Conservation (phyloP, 2,113 vertebrate genomes). For the Myotis lucifugus region DNA sequence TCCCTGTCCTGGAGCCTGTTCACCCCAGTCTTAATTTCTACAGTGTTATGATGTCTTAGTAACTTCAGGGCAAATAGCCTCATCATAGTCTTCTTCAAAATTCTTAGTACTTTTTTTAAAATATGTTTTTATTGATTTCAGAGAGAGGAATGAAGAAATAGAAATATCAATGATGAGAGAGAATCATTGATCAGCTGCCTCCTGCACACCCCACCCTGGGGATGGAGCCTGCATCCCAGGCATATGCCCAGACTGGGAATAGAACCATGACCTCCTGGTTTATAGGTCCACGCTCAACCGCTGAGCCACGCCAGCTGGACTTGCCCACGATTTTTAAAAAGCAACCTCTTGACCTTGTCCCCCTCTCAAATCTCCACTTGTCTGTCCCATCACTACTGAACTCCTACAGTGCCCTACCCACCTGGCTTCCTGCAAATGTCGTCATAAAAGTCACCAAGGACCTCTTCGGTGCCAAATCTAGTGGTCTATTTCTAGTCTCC, state of each 20-base stretch:
- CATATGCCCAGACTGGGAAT: neutral
- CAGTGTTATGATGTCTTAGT: neutral
- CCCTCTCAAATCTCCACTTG: neutral
- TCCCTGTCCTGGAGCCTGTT: neutral
- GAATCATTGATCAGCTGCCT: neutral
- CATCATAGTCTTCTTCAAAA: neutral
- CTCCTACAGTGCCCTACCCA: neutral
- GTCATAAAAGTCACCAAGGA: neutral
- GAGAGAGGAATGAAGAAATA: neutral
- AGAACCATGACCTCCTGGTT: neutral
- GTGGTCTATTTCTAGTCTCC: neutral
- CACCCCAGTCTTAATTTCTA: neutral
- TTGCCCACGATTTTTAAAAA: neutral
- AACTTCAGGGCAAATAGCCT: neutral
- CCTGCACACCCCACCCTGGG: neutral
- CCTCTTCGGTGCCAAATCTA: neutral
- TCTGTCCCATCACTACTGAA: neutral
- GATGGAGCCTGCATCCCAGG: neutral
- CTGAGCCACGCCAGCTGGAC: neutral
- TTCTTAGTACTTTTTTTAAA: neutral
- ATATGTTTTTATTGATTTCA: neutral
- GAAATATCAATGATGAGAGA: neutral
- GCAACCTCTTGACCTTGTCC: neutral
- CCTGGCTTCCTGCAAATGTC: neutral
- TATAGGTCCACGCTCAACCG: neutral